These are phyloP conservation scores for Prochilodus magdalenae DNA, from an alignment of 2,113 vertebrate genomes.

Conservation along the genomic window DNA sequence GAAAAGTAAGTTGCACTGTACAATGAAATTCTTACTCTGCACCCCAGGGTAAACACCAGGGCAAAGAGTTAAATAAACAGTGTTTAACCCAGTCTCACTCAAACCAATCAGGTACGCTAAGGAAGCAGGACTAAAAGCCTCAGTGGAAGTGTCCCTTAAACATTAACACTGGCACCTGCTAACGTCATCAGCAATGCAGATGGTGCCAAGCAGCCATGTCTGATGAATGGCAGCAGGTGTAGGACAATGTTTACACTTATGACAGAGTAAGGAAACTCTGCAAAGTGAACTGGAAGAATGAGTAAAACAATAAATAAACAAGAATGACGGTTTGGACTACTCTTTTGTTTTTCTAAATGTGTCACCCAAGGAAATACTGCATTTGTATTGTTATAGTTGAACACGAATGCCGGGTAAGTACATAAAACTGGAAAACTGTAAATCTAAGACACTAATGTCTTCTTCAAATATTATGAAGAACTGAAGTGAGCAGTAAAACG, in stretches of 20 bases:
- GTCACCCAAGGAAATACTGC: too few species aligned
- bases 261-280: neutral
- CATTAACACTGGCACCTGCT: neutral
- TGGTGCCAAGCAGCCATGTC: neutral
- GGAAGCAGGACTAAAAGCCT: neutral
- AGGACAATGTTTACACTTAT: neutral
- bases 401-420: too few species aligned
- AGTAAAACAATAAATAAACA: too few species aligned
- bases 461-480: too few species aligned
- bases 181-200: neutral
- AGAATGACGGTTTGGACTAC: too few species aligned
- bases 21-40: too few species aligned
- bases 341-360: too few species aligned
- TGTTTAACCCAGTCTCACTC: neutral
- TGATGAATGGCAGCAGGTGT: neutral
- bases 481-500: too few species aligned
- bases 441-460: too few species aligned
- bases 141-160: neutral
- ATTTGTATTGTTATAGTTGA: too few species aligned
- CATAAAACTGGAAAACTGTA: too few species aligned
- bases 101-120: neutral
- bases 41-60: constrained; percentile 3
- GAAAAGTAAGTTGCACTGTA: too few species aligned
- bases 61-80: constrained; percentile 23
- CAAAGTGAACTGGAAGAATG: neutral